These are phyloP conservation scores for Celastrina argiolus DNA, from an alignment of 2,888 invertebrate genomes.

Conservation along the genomic window DNA sequence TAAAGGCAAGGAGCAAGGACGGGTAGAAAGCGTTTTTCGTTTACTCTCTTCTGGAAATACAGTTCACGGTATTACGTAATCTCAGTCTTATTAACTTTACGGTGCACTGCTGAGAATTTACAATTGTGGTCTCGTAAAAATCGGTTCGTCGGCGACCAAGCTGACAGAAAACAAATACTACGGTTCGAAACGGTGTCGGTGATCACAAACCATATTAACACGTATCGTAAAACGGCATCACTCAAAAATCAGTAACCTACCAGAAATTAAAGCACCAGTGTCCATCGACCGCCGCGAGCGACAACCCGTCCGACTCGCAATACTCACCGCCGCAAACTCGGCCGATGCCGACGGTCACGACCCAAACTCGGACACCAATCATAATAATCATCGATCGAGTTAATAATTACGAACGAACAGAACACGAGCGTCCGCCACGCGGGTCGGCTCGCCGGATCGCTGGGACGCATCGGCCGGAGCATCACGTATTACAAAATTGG, in stretches of 20 bases:
- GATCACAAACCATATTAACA: constrained; percentile 46
- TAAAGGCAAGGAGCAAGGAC: constrained; percentile 77
- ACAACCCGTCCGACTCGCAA: constrained; percentile 32
- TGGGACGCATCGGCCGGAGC: constrained; percentile 64
- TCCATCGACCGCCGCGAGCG: constrained; percentile 52
- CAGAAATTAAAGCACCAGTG: constrained; percentile 69
- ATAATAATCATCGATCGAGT: constrained; percentile 39
- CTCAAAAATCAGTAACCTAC: constrained; percentile 45
- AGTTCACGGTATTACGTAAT: constrained; percentile 71
- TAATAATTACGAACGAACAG: constrained; percentile 62
- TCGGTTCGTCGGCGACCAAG: constrained; percentile 25
- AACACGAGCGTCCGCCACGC: constrained; percentile 45
- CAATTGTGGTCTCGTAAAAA: constrained; percentile 21
- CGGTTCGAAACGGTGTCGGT: constrained; percentile 55
- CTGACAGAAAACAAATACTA: constrained; percentile 31
- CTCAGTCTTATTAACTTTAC: constrained; percentile 73
- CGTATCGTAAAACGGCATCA: constrained; percentile 48
- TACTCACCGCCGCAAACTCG: constrained; percentile 31
- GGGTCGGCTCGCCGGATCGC: constrained; percentile 50
- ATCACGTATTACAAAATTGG: constrained; percentile 71
- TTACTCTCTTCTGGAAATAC: constrained; percentile 68
- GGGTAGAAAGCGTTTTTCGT: constrained; percentile 74
- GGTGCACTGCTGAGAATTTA: constrained; percentile 51
- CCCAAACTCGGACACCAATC: constrained; percentile 49
- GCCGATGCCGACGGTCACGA: constrained; percentile 39